Evolutionary conservation across 2,888 invertebrate genomes (phyloP).

Genomic region (Spilarctia lutea): DNA sequence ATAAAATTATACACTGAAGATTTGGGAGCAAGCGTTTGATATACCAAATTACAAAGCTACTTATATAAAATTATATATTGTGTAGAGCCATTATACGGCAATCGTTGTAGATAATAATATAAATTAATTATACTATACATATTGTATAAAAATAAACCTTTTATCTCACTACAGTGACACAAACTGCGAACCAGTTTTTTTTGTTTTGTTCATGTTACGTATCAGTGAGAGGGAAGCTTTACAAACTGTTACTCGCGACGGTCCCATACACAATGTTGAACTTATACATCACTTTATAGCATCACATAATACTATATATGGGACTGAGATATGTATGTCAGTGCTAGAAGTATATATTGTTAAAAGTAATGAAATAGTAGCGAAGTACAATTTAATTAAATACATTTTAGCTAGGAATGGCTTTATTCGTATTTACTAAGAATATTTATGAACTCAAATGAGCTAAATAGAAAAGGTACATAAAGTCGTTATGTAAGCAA

Average conservation of each 20-base stretch:
- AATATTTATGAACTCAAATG: not conserved
- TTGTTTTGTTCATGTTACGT: constrained; percentile 15
- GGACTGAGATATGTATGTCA: constrained; percentile 56
- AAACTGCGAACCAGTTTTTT: not conserved
- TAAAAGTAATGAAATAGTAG: constrained; percentile 18
- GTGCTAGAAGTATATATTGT: constrained; percentile 48
- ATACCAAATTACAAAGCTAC: constrained; percentile 40
- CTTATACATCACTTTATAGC: constrained; percentile 42
- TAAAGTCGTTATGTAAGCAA: not conserved
- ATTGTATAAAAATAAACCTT: constrained; percentile 20
- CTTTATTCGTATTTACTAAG: not conserved
- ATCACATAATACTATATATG: constrained; percentile 52
- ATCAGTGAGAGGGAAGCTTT: constrained; percentile 30
- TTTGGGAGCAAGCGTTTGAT: constrained; percentile 46
- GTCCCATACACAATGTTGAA: constrained; percentile 25
- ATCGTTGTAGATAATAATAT: constrained; percentile 35
- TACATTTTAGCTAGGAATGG: not conserved
- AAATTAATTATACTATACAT: constrained; percentile 26
- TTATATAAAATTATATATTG: constrained; percentile 13
- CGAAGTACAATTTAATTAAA: too few species aligned
- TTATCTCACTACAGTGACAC: constrained; percentile 23
- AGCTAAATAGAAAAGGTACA: not conserved
- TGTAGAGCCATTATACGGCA: constrained; percentile 32
- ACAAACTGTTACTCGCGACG: constrained; percentile 16
- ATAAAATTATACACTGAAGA: constrained; percentile 31